Evolutionary conservation across 2,888 invertebrate genomes (phyloP).

Genomic region (Heliconius ismenius): DNA sequence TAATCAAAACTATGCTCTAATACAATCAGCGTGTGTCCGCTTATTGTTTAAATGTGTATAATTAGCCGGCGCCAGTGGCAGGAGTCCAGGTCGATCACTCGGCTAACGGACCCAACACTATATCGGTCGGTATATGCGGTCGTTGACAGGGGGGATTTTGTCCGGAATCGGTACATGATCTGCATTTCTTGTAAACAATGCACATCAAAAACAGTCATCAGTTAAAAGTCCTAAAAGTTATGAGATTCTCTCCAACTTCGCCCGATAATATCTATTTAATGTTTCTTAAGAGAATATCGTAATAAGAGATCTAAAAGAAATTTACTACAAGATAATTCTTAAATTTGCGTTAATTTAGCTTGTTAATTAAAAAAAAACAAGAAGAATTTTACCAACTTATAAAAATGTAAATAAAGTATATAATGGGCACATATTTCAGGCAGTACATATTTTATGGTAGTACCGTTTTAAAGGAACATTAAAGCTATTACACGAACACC

Average conservation of each 20-base stretch:
- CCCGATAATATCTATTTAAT: background rate
- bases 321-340: background rate
- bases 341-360: background rate
- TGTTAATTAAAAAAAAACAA: too few species aligned
- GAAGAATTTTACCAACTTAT: too few species aligned
- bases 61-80: conserved; percentile 75
- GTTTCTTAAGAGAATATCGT: background rate
- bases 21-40: conserved; percentile 52
- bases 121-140: conserved; percentile 65
- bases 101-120: conserved; percentile 73
- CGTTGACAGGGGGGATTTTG: conserved; percentile 73
- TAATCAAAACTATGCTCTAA: background rate
- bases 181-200: conserved; percentile 50
- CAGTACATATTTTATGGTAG: conserved; percentile 17
- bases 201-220: background rate
- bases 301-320: background rate
- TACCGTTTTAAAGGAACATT: conserved; percentile 38
- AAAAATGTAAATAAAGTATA: too few species aligned
- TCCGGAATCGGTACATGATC: conserved; percentile 61
- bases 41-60: conserved; percentile 66
- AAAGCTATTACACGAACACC: conserved; percentile 43
- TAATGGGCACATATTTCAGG: background rate
- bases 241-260: background rate
- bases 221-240: too few species aligned
- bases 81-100: conserved; percentile 79